Evolutionary conservation across 2,113 vertebrate species (phyloP).

Genomic region (Rhagologus leucostigma): DNA sequence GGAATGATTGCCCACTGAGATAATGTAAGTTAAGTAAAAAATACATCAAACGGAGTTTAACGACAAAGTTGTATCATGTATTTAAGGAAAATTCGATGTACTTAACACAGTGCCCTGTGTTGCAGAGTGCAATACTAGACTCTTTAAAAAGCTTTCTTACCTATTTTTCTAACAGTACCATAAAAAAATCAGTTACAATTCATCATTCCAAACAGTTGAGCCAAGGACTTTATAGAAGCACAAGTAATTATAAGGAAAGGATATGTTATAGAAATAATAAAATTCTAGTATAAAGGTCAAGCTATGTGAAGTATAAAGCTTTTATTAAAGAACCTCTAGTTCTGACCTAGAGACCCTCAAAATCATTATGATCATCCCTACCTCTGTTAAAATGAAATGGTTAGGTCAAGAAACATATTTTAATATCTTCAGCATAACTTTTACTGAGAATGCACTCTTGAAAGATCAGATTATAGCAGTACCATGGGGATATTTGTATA

Average conservation of each 20-base stretch:
- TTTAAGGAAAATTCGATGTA: not conserved
- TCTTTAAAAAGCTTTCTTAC: not conserved
- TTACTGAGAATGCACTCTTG: not conserved
- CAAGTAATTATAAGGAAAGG: slow-evolving; percentile 12
- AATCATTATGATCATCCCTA: not conserved
- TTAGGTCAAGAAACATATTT: not conserved
- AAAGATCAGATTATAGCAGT: not conserved
- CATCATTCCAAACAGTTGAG: not conserved
- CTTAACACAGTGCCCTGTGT: not conserved
- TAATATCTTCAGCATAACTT: not conserved
- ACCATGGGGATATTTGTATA: not conserved
- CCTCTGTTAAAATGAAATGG: not conserved
- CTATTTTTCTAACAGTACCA: not conserved
- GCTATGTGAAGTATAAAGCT: not conserved
- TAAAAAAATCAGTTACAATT: slow-evolving; percentile 25
- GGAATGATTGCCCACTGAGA: slow-evolving; percentile 66
- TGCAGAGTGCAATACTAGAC: not conserved
- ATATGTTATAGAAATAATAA: slow-evolving; percentile 36
- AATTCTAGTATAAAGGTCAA: not conserved
- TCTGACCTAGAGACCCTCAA: not conserved
- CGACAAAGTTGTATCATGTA: not conserved
- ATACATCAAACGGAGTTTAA: slow-evolving; percentile 64
- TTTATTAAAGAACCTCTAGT: slow-evolving; percentile 7
- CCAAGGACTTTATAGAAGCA: not conserved
- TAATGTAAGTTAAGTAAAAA: slow-evolving; percentile 51